Evolutionary conservation across 2,888 invertebrate genomes (phyloP).

Genomic region (Scaptomyza flava): DNA sequence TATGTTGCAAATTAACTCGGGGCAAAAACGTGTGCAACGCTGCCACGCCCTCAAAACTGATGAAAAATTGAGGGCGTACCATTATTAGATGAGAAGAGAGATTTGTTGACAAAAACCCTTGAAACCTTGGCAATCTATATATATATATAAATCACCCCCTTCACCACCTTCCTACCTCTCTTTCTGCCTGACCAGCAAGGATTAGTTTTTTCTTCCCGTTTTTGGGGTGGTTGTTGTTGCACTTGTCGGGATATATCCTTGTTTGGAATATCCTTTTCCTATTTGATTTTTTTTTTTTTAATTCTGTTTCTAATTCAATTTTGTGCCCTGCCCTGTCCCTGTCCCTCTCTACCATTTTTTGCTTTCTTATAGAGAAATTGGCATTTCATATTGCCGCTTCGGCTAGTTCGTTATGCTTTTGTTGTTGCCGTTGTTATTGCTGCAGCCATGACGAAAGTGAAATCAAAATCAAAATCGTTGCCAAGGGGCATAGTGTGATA

Average conservation of each 20-base stretch:
- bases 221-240: constrained; percentile 44
- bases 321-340: neutral
- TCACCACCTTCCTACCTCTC: neutral
- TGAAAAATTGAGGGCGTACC: constrained; percentile 11
- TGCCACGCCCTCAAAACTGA: constrained; percentile 46
- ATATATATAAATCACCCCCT: too few species aligned
- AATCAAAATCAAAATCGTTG: constrained; percentile 37
- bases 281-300: neutral
- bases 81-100: constrained; percentile 54
- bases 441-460: constrained; percentile 30
- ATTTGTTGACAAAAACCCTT: constrained; percentile 23
- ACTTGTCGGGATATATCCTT: constrained; percentile 54
- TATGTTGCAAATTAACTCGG: constrained; percentile 79
- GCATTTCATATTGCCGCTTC: constrained; percentile 48
- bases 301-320: neutral
- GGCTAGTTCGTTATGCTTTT: too few species aligned
- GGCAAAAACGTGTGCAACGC: neutral
- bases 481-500: neutral
- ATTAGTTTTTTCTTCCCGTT: neutral
- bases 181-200: constrained; percentile 1
- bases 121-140: neutral
- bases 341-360: constrained; percentile 40
- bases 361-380: constrained; percentile 63
- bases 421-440: neutral
- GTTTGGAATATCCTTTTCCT: constrained; percentile 4